Base-by-base conservation (phyloP, 2,797 vertebrate genomes). In the Tachyglossus aculeatus region DNA sequence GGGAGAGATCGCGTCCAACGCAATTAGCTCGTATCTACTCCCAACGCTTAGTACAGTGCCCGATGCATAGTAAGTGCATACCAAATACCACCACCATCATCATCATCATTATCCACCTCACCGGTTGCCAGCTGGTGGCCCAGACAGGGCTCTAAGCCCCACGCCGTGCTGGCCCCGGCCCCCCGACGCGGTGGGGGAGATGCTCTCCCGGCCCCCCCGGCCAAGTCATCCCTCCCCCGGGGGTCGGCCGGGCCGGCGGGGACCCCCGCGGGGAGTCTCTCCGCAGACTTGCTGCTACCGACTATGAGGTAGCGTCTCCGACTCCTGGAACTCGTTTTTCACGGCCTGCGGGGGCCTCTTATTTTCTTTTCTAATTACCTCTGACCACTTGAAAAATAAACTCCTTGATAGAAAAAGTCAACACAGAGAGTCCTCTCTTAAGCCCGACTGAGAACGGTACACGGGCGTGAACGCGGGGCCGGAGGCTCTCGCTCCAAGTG, bases 291-390 rank as follows among this genome's bases (percentile, higher is more conserved):
- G 85, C 79, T 56, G 77, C 86, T 85, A 86, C 91, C 86, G 83
- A 68, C 91, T 92, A 92, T 92, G 91, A 92, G 91, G 92, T 91
- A 93, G 92, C 89, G 92, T 93, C 92, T 93, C 89, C 88, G 89
- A 92, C 89, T 91, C 81, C 91, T 92, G 92, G 90, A 91, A n/a
- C 90, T 83, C 85, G 88, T 91, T 91, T 92, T 92, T 91, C 91
- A 93, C 85, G 89, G 70, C 82, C 80, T 85, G 71, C 77, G 57
- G 81, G 81, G n/a, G 81, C 66, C 71, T 78, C 84, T 85, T 87
- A 78, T 83, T 87, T 87, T 85, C 82, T 87, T 85, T 87, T 87
- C 85, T 87, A 87, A 85, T 85, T 87, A 85, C 80, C 75, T 78
- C 81, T 83, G 83, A 80, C 80, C 82, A 78, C 85, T 87, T 81